Evolutionary conservation across 1,140 invertebrate genomes (phyloP), one percentile per base, ranked within the genome.

Genomic region (Colletes latitarsis): DNA sequence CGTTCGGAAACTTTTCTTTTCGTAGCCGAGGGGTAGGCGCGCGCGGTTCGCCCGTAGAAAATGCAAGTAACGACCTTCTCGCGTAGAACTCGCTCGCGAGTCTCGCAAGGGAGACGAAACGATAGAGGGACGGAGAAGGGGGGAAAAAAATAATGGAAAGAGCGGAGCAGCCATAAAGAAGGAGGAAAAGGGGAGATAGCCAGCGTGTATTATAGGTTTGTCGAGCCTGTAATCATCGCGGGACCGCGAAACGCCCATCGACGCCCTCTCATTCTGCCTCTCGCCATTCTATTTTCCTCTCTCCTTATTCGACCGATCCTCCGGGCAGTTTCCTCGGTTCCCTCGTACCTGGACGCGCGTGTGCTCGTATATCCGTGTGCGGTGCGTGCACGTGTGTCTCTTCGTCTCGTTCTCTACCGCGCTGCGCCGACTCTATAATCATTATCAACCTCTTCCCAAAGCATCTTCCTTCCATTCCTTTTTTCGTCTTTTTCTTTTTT

Each of bases 171-270:
- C 43, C 63, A 75, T 74, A 73, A 82, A 78, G 82, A 80, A 83
- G 52, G 71, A 19, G 55, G 19, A 72, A 77, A 74, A 71, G 82
- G 77, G 79, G 86, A 88, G 87, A 88, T 75, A 82, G 83, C 49
- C 79, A 87, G 89, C 88, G 90, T 91, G 90, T 92, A 93, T 93
- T 93, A 93, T 90, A 91, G 92, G 91, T 89, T 91, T 88, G 89
- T 88, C 88, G 88, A 90, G 90, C 83, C 92, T 92, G 92, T 93
- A 93, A 93, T 93, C 92, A 93, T 93, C 91, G 91, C 91, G 88
- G 89, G 90, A 89, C 92, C 93, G 92, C 92, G 89, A 88, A 92
- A 90, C 92, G 92, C 92, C 93, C 92, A 93, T 90, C 91, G 90
- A 92, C 92, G 90, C 90, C 90, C 86, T 89, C 88, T 89, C 81